Percentiles rank a stretch among this genome's conserved stretches.
Conservation (phyloP, 1,140 invertebrate species). For the Drosophila ficusphila region DNA sequence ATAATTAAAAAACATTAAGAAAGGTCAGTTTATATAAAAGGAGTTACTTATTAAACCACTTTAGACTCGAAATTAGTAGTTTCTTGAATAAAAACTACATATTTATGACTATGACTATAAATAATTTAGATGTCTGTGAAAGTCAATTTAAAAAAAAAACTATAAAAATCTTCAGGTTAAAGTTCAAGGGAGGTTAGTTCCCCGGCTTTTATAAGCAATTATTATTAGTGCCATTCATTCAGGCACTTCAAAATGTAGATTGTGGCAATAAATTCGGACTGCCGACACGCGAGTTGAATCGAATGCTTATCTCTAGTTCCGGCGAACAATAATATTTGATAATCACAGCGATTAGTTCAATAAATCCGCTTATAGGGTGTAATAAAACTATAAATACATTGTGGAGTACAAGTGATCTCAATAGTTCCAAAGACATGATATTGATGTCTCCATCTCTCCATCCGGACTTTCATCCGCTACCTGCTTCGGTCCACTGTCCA, state of each 20-base stretch:
- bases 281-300: constrained; percentile 28
- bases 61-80: too few species aligned
- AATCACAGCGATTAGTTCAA: background rate
- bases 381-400: background rate
- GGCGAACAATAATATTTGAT: constrained; percentile 16
- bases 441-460: too few species aligned
- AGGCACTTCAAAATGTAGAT: constrained; percentile 13
- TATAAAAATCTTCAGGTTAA: constrained; percentile 2
- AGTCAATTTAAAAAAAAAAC: constrained; percentile 2
- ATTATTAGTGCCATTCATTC: constrained; percentile 17
- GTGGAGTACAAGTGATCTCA: background rate
- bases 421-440: background rate
- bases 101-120: too few species aligned
- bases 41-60: too few species aligned
- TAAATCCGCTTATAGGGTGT: constrained; percentile 16
- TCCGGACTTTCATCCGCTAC: constrained; percentile 11
- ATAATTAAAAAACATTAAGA: too few species aligned
- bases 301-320: constrained; percentile 29
- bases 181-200: constrained; percentile 32
- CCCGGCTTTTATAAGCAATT: background rate
- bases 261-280: constrained; percentile 15
- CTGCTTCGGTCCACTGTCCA: constrained; percentile 24
- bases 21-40: too few species aligned
- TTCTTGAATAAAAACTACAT: too few species aligned
- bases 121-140: background rate